Conservation (phyloP, 2,888 invertebrate genomes). For the Linyphia triangularis region DNA sequence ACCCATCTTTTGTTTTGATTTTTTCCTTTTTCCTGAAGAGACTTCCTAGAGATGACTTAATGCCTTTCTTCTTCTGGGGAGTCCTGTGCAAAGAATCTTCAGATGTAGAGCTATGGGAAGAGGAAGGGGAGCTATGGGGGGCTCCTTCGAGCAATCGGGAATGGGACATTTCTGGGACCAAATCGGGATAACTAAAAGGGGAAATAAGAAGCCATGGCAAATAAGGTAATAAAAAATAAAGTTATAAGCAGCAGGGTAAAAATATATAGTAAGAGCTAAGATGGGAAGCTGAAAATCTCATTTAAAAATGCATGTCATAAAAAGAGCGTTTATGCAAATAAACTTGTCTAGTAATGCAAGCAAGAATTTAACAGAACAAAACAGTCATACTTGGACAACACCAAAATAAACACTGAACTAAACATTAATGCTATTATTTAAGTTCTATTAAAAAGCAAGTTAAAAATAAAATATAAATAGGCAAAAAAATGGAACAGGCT, state of each 20-base stretch:
- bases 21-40: constrained; percentile 73
- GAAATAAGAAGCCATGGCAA: constrained; percentile 59
- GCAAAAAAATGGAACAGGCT: no score
- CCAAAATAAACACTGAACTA: no score
- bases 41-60: constrained; percentile 94
- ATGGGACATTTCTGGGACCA: constrained; percentile 69
- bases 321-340: no score
- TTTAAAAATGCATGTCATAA: no score
- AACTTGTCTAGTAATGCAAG: no score
- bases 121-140: constrained; percentile 82
- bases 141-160: constrained; percentile 62
- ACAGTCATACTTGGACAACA: no score
- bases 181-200: constrained; percentile 73
- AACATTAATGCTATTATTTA: no score
- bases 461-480: no score
- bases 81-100: constrained; percentile 90
- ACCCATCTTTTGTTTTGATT: constrained; percentile 68
- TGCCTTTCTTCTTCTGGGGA: constrained; percentile 93
- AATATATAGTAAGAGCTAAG: constrained; percentile 15
- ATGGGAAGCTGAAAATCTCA: background rate
- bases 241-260: constrained; percentile 4
- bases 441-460: no score
- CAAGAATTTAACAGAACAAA: no score
- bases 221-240: constrained; percentile 19
- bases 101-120: constrained; percentile 90